A percentile compares a stretch with the other conserved stretches of the same genome.
These are phyloP conservation scores for Onychomys leucogaster DNA, from an alignment of 2,797 vertebrate genomes.

Conservation along the genomic window DNA sequence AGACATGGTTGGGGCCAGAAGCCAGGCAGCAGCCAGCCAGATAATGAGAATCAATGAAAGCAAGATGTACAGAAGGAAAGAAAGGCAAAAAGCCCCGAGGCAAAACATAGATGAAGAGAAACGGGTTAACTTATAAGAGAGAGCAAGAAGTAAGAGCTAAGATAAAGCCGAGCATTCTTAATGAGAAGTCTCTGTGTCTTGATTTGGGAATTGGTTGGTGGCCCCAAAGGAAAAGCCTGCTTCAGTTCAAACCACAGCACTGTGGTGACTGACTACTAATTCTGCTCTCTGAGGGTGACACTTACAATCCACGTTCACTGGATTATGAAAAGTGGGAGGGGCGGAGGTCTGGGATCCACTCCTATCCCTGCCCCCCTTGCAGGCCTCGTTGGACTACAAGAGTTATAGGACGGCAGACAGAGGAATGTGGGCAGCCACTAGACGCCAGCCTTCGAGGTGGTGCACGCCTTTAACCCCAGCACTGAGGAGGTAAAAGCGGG, in stretches of 20 bases:
- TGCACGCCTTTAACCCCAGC: not conserved
- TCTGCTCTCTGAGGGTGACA: not conserved
- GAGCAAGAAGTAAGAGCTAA: not conserved
- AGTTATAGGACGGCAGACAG: not conserved
- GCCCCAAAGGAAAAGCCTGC: not conserved
- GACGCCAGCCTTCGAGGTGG: not conserved
- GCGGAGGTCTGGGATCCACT: not conserved
- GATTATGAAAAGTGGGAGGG: too few species aligned
- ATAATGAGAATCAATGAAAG: not conserved
- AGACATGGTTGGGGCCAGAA: not conserved
- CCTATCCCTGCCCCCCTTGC: not conserved
- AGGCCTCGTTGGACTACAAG: not conserved
- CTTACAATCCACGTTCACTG: not conserved
- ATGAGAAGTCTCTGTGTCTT: not conserved
- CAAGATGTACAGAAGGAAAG: not conserved
- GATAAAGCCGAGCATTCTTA: not conserved
- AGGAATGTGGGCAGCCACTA: not conserved
- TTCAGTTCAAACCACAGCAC: not conserved
- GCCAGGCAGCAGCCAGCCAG: too few species aligned
- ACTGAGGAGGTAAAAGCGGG: not conserved
- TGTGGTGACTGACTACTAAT: not conserved
- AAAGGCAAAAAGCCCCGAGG: not conserved
- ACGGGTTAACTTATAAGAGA: not conserved
- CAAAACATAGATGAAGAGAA: not conserved
- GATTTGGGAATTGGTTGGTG: not conserved